Evolutionary conservation across 2,113 vertebrate species (phyloP).

Genomic region (Diadophis punctatus): DNA sequence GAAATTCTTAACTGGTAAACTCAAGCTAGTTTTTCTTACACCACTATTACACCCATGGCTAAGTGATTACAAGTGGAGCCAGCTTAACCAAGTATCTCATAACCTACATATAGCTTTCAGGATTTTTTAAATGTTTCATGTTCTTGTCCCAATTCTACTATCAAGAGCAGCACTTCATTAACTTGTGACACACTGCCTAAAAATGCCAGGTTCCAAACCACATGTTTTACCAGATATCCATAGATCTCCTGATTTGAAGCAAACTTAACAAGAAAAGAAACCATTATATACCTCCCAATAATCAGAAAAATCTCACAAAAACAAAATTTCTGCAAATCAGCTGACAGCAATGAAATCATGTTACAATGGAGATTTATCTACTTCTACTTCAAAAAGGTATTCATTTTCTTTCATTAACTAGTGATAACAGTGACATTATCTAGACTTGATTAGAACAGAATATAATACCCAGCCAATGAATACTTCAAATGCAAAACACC

Average conservation of each 20-base stretch:
- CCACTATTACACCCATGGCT: constrained; percentile 13
- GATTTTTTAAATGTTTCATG: not conserved
- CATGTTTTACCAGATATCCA: not conserved
- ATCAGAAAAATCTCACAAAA: not conserved
- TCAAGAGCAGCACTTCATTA: not conserved
- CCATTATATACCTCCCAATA: not conserved
- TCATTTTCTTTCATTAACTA: not conserved
- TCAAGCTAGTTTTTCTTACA: not conserved
- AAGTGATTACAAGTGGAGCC: constrained; percentile 7
- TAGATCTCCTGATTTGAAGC: not conserved
- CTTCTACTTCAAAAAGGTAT: not conserved
- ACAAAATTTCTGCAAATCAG: not conserved
- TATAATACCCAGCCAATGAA: not conserved
- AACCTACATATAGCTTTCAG: not conserved
- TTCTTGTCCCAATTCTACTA: not conserved
- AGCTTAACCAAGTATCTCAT: constrained; percentile 1
- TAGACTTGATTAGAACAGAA: not conserved
- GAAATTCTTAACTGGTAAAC: not conserved
- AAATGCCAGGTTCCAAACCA: not conserved
- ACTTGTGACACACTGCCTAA: not conserved
- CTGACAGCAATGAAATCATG: not conserved
- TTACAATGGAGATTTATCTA: not conserved
- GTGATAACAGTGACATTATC: not conserved
- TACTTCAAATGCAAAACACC: not conserved
- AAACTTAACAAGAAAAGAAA: not conserved